A percentile compares a stretch with the other conserved stretches of the same genome.
These are phyloP conservation scores for Hippolais icterina DNA, from an alignment of 2,113 vertebrate species.

Conservation along the genomic window DNA sequence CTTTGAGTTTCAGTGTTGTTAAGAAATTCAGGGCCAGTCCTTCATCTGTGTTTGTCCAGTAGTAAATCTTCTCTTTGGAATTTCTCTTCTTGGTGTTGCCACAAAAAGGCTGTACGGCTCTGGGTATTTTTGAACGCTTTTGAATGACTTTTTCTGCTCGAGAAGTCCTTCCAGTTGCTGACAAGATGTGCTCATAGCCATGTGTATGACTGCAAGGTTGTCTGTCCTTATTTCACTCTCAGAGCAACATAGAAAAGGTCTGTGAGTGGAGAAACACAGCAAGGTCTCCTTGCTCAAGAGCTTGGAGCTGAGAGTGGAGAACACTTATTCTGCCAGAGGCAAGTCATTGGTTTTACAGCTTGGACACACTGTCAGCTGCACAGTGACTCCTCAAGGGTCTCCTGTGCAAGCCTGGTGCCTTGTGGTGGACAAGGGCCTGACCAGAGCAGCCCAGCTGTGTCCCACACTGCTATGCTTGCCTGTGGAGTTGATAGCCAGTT, in stretches of 20 bases:
- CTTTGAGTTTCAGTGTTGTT: neutral
- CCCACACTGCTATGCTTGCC: neutral
- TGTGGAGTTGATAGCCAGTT: neutral
- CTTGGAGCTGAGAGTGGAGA: neutral
- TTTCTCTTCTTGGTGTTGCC: neutral
- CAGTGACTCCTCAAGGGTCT: fast-evolving
- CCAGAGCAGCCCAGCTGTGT: neutral
- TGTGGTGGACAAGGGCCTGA: neutral
- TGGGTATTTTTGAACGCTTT: neutral
- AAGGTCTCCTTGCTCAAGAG: neutral
- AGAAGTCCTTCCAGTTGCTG: neutral
- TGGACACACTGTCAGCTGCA: neutral
- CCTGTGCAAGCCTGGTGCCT: neutral
- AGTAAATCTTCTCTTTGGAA: neutral
- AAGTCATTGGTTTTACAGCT: neutral
- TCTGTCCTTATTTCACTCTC: neutral
- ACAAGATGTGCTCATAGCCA: neutral
- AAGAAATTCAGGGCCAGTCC: neutral
- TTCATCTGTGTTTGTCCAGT: neutral
- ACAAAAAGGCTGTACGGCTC: neutral
- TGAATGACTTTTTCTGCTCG: neutral
- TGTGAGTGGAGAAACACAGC: neutral
- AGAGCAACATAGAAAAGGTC: neutral
- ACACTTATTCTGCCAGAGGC: neutral
- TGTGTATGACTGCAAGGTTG: neutral